Evolutionary conservation across 2,113 vertebrate species (phyloP), one percentile per base, ranked within the genome.

Genomic region (Atractosteus spatula): DNA sequence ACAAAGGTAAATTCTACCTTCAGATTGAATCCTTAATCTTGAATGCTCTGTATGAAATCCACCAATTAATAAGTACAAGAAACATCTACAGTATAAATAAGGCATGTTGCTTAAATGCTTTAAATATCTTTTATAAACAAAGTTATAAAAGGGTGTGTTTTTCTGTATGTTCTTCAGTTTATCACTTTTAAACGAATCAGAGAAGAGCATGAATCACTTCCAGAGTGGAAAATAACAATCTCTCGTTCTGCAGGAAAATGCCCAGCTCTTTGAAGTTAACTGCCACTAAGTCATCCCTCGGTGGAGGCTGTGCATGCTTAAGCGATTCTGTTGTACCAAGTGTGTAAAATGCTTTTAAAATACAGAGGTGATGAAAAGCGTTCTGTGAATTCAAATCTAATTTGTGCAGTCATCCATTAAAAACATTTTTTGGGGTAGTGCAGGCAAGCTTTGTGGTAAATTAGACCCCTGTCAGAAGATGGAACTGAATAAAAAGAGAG

Each of bases 401-500:
- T 92, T 89, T 91, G 88, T 88, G 89, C 84, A 88, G 82, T 85
- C 89, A 86, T 89, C 87, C 87, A 88, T 90, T 91, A 88, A 91
- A 92, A 89, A 62, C 68, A 75, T 84, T 81, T 51, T 10, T 67
- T 59, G 68, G 55, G 63, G 51, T 78, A 69, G 67, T 66, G 72
- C 74, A 78, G 47, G 65, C 87, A 85, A 87, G 81, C 85, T 75
- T 78, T 81, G 81, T 87, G 84, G 85, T 81, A 88, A 91, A 89
- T 86, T 86, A 79, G 77, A 89, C 86, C 75, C 74, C 77, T 66
- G 12, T 62, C 63, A 5, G 68, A 84, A 88, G 91, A 91, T 89
- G 83, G 81, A 81, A 91, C 91, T 89, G 81, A 91, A 83, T 71
- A 68, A 76, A 29, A 77, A 72, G 63, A 82, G 76, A 86, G 83